These are phyloP conservation scores for Spheniscus humboldti DNA, from an alignment of 2,797 vertebrate genomes.

Conservation along the genomic window DNA sequence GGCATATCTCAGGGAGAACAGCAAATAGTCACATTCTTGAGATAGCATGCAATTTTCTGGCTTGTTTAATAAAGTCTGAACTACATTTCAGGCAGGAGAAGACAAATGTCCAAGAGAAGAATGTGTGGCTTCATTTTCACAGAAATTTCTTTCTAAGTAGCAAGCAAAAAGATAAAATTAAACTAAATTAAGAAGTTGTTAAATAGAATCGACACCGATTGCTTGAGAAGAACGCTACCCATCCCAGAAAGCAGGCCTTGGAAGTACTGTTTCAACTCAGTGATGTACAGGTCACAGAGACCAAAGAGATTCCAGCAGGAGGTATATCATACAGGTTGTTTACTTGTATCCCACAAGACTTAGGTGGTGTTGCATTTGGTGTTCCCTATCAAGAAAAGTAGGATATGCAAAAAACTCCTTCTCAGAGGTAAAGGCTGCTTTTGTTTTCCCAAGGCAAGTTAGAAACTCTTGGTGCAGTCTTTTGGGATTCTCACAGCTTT, in stretches of 20 bases:
- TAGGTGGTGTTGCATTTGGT: background rate
- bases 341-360: background rate
- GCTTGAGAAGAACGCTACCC: background rate
- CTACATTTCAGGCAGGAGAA: constrained; percentile 8
- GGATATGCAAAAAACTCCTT: background rate
- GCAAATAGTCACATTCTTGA: constrained; percentile 41
- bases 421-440: background rate
- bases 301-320: background rate
- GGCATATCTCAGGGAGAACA: constrained; percentile 8
- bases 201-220: background rate
- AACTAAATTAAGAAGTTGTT: background rate
- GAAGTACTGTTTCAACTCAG: background rate
- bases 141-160: background rate
- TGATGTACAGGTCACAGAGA: background rate
- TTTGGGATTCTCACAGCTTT: background rate
- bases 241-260: background rate
- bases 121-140: background rate
- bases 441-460: background rate
- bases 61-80: constrained; percentile 38
- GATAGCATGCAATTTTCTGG: constrained; percentile 30
- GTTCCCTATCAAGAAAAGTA: background rate
- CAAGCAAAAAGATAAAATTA: background rate
- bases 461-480: background rate
- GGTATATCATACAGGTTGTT: background rate
- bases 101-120: background rate